Evolutionary conservation across 1,140 invertebrate species (phyloP).

Genomic region (Oedothorax gibbosus): DNA sequence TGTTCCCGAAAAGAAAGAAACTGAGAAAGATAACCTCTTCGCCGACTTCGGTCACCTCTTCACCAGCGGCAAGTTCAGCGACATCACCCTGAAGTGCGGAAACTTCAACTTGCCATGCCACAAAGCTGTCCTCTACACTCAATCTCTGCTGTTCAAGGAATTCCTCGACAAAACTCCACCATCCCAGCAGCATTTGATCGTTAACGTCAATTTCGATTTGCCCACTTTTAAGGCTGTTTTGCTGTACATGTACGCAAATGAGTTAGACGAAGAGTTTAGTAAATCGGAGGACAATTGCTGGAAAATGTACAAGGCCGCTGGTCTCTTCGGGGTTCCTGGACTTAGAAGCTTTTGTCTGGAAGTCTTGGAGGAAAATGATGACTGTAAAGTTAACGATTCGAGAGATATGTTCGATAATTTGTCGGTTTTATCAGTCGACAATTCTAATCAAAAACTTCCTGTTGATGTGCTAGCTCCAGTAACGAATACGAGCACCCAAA

Average conservation of each 20-base stretch:
- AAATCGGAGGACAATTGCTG: neutral
- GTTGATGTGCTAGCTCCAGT: too few species aligned
- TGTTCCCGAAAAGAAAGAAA: neutral
- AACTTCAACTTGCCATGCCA: neutral
- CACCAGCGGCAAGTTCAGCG: neutral
- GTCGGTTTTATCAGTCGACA: too few species aligned
- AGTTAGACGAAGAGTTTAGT: too few species aligned
- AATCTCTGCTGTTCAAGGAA: neutral
- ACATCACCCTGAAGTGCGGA: neutral
- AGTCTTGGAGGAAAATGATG: too few species aligned
- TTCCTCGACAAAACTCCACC: neutral
- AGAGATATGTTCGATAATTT: too few species aligned
- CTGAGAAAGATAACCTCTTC: neutral
- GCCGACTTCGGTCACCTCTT: neutral
- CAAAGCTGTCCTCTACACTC: neutral
- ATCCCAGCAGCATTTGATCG: neutral
- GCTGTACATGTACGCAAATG: too few species aligned
- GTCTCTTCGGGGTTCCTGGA: neutral
- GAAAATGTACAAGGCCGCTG: neutral
- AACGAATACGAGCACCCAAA: too few species aligned
- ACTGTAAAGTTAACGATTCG: too few species aligned
- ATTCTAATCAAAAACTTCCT: too few species aligned
- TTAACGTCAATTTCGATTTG: too few species aligned
- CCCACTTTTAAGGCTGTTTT: too few species aligned
- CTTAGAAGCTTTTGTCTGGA: neutral